These are phyloP conservation scores for Sebastes schlegelii DNA, from an alignment of 2,113 vertebrate genomes.

Conservation along the genomic window DNA sequence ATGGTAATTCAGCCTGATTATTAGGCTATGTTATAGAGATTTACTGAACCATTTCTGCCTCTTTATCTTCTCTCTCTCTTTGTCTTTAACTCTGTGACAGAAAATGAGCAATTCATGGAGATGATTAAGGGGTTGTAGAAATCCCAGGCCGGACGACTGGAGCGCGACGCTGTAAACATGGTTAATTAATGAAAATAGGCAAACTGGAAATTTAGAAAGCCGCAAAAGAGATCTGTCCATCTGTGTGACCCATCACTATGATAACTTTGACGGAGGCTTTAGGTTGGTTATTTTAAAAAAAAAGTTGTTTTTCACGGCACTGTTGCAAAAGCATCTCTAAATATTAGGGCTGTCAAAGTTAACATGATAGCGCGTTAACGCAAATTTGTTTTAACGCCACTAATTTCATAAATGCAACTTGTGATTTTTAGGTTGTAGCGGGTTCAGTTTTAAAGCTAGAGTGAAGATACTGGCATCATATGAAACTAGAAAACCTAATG, in stretches of 20 bases:
- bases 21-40: slow-evolving; percentile 40
- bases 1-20: slow-evolving; percentile 52
- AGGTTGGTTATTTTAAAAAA: neutral
- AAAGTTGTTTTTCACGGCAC: neutral
- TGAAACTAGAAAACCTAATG: too few relatives aligned
- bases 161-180: slow-evolving; percentile 41
- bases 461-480: too few relatives aligned
- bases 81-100: slow-evolving; percentile 47
- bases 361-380: too few relatives aligned
- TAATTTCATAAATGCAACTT: too few relatives aligned
- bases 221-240: slow-evolving; percentile 1
- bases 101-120: slow-evolving; percentile 36
- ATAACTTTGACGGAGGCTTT: neutral
- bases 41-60: slow-evolving; percentile 51
- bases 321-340: neutral
- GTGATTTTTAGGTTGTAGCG: too few relatives aligned
- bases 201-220: slow-evolving; percentile 11
- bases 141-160: slow-evolving; percentile 26
- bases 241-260: neutral
- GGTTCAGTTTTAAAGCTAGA: too few relatives aligned
- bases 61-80: slow-evolving; percentile 28
- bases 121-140: slow-evolving; percentile 12
- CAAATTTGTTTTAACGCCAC: too few relatives aligned
- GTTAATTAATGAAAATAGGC: slow-evolving; percentile 31
- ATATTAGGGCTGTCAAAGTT: too few relatives aligned